Base-by-base conservation (phyloP, 1,140 invertebrate species). In the Venturia canescens region DNA sequence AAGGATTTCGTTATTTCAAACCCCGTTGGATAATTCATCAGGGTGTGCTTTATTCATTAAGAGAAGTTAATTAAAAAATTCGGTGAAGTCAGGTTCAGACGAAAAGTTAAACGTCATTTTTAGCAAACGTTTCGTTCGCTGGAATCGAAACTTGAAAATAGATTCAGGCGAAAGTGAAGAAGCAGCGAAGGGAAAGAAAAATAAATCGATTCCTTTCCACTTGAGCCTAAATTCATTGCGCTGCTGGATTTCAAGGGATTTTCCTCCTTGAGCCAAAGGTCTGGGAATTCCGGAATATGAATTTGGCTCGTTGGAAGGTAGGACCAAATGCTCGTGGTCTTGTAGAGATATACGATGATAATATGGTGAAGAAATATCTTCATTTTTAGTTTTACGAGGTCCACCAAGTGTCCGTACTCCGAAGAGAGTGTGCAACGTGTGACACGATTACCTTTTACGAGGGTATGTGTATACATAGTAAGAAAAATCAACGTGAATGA, bases 301-400 rank as follows among this genome's bases (percentile, higher is more conserved):
- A 53, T 69, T 69, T 29, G n/a, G 4, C n/a, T 50, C 84, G 86
- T 84, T 86, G 82, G 83, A 85, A 85, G 83, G 84, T 86, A 75
- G 78, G 81, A 83, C 84, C 87, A 53, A 82, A 88, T 90, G 88
- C 89, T 88, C 86, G 87, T 83, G 82, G 83, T 67, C 72, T 80
- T 78, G 78, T 83, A 80, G 80, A 53, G 50, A 74, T 74, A 18
- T 29, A 67, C 67, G 79, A 78, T 86, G 87, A 88, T 88, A 86
- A 89, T 88, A 90, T 88, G 87, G 84, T 88, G 88, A 90, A 88
- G 86, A 85, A 80, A 80, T 83, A 85, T 86, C 84, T 80, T 87
- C 84, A 82, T 79, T 87, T 87, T 85, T 86, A 82, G 84, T 80
- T 88, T 90, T 90, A 90, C 86, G 86, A 90, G 86, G n/a, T n/a